Evolutionary conservation across 2,888 invertebrate genomes (phyloP).

Genomic region (Cynaeus angustus): DNA sequence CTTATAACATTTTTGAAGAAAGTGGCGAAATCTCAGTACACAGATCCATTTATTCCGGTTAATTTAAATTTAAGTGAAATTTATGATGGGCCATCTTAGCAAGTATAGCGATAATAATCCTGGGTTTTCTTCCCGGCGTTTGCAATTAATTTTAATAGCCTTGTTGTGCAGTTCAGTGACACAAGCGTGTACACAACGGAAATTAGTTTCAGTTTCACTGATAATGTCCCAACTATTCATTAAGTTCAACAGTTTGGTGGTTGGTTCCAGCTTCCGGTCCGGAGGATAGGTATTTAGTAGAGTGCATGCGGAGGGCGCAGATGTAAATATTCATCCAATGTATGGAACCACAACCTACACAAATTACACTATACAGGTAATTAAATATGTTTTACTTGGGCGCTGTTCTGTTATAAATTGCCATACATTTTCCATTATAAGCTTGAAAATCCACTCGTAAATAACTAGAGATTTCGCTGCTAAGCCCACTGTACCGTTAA

Average conservation of each 20-base stretch:
- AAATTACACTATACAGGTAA: constrained; percentile 60
- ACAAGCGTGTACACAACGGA: constrained; percentile 59
- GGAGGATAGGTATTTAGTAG: constrained; percentile 59
- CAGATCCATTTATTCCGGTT: constrained; percentile 36
- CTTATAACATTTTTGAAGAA: constrained; percentile 21
- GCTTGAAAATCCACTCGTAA: constrained; percentile 53
- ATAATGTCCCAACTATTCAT: constrained; percentile 64
- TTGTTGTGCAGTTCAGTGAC: constrained; percentile 55
- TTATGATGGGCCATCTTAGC: constrained; percentile 40
- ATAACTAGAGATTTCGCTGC: constrained; percentile 53
- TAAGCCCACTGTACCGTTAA: constrained; percentile 37
- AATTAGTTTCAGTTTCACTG: constrained; percentile 65
- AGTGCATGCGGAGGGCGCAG: constrained; percentile 57
- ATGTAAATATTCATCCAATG: constrained; percentile 62
- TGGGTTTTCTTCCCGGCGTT: constrained; percentile 46
- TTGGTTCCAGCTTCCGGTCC: constrained; percentile 58
- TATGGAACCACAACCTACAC: constrained; percentile 58
- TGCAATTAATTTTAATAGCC: constrained; percentile 60
- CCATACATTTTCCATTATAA: constrained; percentile 51
- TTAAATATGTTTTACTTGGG: constrained; percentile 61
- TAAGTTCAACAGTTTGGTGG: constrained; percentile 63
- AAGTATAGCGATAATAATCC: constrained; percentile 41
- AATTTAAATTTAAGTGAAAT: constrained; percentile 49
- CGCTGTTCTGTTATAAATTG: constrained; percentile 54
- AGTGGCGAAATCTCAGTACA: constrained; percentile 37